Base-by-base conservation (phyloP, 2,797 vertebrate species). In the Microctenopoma steveboyesi region DNA sequence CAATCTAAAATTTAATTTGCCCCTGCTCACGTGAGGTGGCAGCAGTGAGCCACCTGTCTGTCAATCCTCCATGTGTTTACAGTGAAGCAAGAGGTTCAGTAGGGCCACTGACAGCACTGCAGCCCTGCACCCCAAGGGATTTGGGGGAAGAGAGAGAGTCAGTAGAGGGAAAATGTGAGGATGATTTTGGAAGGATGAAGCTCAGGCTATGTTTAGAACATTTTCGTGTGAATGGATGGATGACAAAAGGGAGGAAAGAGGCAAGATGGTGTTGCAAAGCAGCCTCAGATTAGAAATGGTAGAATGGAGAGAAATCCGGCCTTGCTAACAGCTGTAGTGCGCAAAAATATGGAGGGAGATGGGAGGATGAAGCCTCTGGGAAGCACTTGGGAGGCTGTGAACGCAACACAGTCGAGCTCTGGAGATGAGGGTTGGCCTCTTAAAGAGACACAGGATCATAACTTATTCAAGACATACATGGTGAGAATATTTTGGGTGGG, bases 381-480 rank as follows among this genome's bases (percentile, higher is more conserved):
- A 48, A 59, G 27, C n/a, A 22, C 1, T 7, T 22, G 3, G 27
- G 62, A 51, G 52, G 50, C 51, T 54, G 42, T 54, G 39, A 74
- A 64, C 8, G 11, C 51, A 22, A 54, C 49, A 35, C 33, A 77
- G 42, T 63, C 51, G 30, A 68, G 43, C 10, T 69, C 27, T 7
- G 10, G 59, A 64, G 63, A 54, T 69, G 3, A 64, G 55, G 15
- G 27, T 14, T 28, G 48, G 64, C 54, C 30, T 72, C 52, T 75
- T 33, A 49, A 16, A 64, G 15, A 74, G 0, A 5, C 40, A 37
- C 8, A 64, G 43, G 46, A 63, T 86, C 82, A 84, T 85, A 28
- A 89, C 59, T 87, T 84, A 87, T 87, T 90, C 64, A 91, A 55
- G 47, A 53, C 53, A 42, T 60, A 70, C 35, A 22, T 64, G 67